Percentiles rank a stretch among this genome's conserved stretches.
Evolutionary conservation across 2,888 invertebrate genomes (phyloP).

Genomic region (Caradrina clavipalpis): DNA sequence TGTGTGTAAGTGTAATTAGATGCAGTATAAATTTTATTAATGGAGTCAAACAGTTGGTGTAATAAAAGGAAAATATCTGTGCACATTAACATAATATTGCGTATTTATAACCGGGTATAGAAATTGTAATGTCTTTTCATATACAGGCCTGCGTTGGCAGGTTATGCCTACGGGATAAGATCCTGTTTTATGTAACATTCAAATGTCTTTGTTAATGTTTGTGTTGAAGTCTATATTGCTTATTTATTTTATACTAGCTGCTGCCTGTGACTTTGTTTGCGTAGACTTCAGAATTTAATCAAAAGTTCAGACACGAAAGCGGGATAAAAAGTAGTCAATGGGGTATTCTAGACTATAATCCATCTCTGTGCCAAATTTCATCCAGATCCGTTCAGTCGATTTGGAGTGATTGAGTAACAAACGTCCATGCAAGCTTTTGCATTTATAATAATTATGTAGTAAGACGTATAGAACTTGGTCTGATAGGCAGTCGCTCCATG

Average conservation of each 20-base stretch:
- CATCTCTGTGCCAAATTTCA: too few species aligned
- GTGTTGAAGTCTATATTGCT: not conserved
- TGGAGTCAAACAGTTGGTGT: constrained; percentile 77
- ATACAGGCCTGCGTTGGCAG: constrained; percentile 26
- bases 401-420: too few species aligned
- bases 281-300: too few species aligned
- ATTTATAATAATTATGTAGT: too few species aligned
- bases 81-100: constrained; percentile 59
- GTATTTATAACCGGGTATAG: constrained; percentile 63
- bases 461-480: not conserved
- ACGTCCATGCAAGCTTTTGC: too few species aligned
- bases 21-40: constrained; percentile 76
- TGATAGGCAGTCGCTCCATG: too few species aligned
- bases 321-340: too few species aligned
- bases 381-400: too few species aligned
- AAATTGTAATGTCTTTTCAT: constrained; percentile 58
- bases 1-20: constrained; percentile 73
- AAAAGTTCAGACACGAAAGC: too few species aligned
- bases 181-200: constrained; percentile 28
- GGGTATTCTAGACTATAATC: too few species aligned
- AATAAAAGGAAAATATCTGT: constrained; percentile 73
- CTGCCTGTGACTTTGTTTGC: too few species aligned
- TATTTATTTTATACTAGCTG: constrained; percentile 2
- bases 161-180: constrained; percentile 13
- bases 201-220: constrained; percentile 37